phyloP scores from a whole-genome alignment of 2,888 invertebrate genomes.

The Halocaridina rubra region DNA sequence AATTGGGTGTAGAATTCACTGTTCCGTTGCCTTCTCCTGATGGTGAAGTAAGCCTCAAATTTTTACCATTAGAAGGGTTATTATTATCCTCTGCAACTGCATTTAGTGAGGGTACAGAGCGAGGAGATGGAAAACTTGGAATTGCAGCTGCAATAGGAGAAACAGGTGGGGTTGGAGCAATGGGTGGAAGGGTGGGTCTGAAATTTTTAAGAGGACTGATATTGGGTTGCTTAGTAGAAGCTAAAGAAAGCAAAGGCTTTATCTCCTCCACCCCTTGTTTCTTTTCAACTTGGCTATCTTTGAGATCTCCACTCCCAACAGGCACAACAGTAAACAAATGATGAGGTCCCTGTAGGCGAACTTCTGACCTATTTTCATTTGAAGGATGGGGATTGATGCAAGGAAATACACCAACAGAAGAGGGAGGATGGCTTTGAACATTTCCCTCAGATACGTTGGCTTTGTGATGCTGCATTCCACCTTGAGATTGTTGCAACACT shows the following conservation, averaged over 20 bases:
- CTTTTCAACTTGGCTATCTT: not conserved
- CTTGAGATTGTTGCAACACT: no score
- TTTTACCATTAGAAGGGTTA: not conserved
- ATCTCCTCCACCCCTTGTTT: not conserved
- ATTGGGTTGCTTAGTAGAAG: not conserved
- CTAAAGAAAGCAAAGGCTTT: not conserved
- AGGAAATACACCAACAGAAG: no score
- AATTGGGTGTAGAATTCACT: not conserved
- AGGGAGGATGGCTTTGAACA: no score
- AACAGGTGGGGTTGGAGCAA: not conserved
- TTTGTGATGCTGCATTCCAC: no score
- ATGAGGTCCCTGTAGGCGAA: not conserved
- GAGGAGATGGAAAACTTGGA: not conserved
- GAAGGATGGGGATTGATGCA: no score
- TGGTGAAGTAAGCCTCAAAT: not conserved
- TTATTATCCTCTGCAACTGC: not conserved
- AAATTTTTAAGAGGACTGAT: not conserved
- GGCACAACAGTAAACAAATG: slow-evolving; percentile 39
- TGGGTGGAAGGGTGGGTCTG: not conserved
- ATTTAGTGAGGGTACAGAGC: not conserved
- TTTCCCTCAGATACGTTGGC: no score
- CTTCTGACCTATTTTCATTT: no score
- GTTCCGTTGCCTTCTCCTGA: not conserved
- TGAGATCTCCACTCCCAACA: slow-evolving; percentile 10
- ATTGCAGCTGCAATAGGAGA: not conserved